phyloP scores from a whole-genome alignment of 2,888 invertebrate species.

The Hoplodrina blanda region DNA sequence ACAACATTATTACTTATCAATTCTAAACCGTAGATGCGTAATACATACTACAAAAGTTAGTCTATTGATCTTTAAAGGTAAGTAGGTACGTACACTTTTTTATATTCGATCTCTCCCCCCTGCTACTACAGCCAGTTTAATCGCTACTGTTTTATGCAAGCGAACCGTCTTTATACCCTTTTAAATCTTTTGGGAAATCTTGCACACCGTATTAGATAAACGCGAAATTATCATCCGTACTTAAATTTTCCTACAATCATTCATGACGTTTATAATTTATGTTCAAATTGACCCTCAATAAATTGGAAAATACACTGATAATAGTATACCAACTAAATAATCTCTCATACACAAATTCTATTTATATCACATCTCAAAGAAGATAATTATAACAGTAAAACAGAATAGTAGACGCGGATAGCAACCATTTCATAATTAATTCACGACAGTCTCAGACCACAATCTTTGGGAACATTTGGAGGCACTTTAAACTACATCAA shows the following conservation, averaged over 20 bases:
- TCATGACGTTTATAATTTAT: background rate
- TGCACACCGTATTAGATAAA: background rate
- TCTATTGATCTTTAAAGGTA: too few relatives aligned
- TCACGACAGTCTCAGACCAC: constrained; percentile 69
- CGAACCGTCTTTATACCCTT: constrained; percentile 21
- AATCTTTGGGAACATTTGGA: constrained; percentile 73
- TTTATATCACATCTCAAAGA: constrained; percentile 31
- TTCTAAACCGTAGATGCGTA: background rate
- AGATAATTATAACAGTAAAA: constrained; percentile 41
- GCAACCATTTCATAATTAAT: constrained; percentile 70
- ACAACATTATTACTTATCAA: constrained; percentile 21
- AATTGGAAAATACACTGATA: background rate
- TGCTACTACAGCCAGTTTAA: constrained; percentile 2
- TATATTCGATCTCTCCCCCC: constrained; percentile 17
- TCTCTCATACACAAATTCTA: background rate
- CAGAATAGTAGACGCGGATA: constrained; percentile 42
- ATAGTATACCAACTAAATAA: background rate
- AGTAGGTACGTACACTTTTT: constrained; percentile 7
- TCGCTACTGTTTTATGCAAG: constrained; percentile 23
- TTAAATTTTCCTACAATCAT: background rate
- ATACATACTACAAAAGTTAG: background rate
- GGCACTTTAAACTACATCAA: constrained; percentile 72
- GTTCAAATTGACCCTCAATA: background rate
- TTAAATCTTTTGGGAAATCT: constrained; percentile 14
- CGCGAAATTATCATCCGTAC: background rate